Conservation (phyloP, 1,140 invertebrate genomes). For the Reticulitermes speratus region DNA sequence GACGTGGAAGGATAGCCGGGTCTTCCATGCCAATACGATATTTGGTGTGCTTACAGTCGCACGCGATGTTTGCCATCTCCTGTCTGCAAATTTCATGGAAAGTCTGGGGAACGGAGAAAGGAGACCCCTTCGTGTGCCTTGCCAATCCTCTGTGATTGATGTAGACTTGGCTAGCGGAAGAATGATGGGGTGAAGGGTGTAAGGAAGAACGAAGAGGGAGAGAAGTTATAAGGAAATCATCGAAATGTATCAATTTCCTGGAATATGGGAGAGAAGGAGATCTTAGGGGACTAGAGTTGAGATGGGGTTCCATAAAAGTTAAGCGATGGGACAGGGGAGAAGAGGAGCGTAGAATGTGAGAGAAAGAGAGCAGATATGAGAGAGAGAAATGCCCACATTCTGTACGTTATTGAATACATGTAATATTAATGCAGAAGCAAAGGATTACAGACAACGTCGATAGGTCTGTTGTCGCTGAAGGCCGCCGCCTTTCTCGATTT, state of each 20-base stretch:
- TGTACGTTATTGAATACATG: background rate
- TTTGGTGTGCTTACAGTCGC: background rate
- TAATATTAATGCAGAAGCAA: background rate
- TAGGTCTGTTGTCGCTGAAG: background rate
- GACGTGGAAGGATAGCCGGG: background rate
- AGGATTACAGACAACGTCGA: background rate
- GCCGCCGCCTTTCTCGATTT: background rate
- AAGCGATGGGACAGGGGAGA: background rate
- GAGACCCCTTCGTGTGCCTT: background rate
- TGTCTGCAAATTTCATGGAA: background rate
- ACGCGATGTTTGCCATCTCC: background rate
- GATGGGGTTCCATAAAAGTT: background rate
- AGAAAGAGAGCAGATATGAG: background rate
- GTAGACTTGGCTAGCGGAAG: background rate
- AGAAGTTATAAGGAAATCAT: slow-evolving; percentile 14
- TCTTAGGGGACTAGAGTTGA: background rate
- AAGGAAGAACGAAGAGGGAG: background rate
- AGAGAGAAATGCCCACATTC: background rate
- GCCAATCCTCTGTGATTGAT: slow-evolving; percentile 15
- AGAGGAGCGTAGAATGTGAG: background rate
- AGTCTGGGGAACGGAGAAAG: background rate
- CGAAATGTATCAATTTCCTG: slow-evolving; percentile 18
- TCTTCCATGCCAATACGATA: background rate
- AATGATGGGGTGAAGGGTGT: background rate
- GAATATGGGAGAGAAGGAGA: background rate